A percentile compares a stretch with the other conserved stretches of the same genome.
phyloP scores from a whole-genome alignment of 1,140 invertebrate genomes.

The Cydia splendana region DNA sequence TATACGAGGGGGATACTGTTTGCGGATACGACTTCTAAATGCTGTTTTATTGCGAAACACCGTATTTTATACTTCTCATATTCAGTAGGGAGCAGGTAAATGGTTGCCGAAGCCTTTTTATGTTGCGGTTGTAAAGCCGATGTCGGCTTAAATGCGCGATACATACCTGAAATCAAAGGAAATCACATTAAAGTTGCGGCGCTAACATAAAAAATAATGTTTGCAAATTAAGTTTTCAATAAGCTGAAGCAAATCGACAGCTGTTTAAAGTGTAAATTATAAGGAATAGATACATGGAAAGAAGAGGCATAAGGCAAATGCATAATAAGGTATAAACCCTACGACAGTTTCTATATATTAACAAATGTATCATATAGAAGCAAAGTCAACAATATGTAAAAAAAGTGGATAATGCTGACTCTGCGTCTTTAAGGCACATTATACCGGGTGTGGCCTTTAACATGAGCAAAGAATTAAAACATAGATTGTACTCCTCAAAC shows the following conservation, averaged over 20 bases:
- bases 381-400: too few species aligned
- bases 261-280: background rate
- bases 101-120: background rate
- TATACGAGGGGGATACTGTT: background rate
- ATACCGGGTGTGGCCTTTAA: too few species aligned
- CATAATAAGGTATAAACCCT: too few species aligned
- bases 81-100: background rate
- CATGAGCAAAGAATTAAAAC: too few species aligned
- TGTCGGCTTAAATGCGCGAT: background rate
- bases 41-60: background rate
- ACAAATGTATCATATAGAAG: too few species aligned
- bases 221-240: constrained; percentile 38
- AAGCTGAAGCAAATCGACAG: background rate
- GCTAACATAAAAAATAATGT: constrained; percentile 43
- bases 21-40: background rate
- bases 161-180: background rate
- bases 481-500: too few species aligned
- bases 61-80: background rate
- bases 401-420: too few species aligned
- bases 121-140: background rate
- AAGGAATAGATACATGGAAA: too few species aligned
- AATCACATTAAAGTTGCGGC: constrained; percentile 34
- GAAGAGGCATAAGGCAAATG: too few species aligned
- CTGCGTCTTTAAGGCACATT: too few species aligned
- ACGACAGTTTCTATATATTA: too few species aligned